Evolutionary conservation across 2,113 vertebrate genomes (phyloP), one percentile per base, ranked within the genome.

Genomic region (Carollia perspicillata): DNA sequence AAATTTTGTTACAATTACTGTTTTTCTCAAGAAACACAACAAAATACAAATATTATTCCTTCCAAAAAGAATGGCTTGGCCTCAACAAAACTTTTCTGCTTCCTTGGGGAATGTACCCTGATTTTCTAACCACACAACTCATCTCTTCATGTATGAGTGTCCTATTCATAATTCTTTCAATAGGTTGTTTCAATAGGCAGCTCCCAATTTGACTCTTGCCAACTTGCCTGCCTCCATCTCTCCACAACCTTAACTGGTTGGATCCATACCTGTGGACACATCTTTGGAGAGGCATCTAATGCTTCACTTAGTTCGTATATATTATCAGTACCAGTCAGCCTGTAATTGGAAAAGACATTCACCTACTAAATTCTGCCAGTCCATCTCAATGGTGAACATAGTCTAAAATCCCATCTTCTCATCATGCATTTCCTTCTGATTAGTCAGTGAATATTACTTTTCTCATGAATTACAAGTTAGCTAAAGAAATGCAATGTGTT

Each of bases 1-100:
- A 84, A 84, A 53, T 83, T 80, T 90, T 92, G n/a, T 69, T n/a
- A 87, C 3, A 81, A 12, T 84, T 69, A 84, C 23, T 65, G 1
- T 79, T 84, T 84, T 94, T 92, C 49, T 80, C 30, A 53, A 23
- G 33, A 84, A 87, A 80, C 1, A 84, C 1, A 30, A 13, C 11
- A 90, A 95, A 66, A 16, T 84, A 14, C 80, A 37, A 40, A 77
- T 35, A 71, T 47, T 49, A 79, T 87, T 44, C 6, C 6, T 92
- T 78, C 30, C 1, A 35, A 35, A 84, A 84, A 33, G 8, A 1
- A 53, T 63, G 26, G 23, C 35, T 79, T 89, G 42, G 9, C 3
- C 5, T 94, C 63, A 79, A 6, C 8, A 6, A 35, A n/a, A 51
- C 4, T n/a, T 49, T 63, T 40, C 3, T 72, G 3, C 37, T 80